Conservation (phyloP, 2,888 invertebrate genomes). For the Phaonia tiefii region DNA sequence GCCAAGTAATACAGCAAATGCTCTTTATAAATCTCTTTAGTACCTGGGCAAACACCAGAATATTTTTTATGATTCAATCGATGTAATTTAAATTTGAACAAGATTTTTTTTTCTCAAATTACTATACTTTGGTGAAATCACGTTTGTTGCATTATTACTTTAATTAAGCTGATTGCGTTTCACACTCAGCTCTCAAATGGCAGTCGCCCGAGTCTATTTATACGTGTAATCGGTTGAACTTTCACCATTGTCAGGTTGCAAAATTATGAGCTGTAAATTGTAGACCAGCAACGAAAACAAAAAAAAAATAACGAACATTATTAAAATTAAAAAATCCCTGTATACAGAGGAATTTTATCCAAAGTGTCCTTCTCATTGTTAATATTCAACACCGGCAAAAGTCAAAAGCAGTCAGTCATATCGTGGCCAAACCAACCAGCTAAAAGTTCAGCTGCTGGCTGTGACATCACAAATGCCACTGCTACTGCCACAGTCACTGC, state of each 20-base stretch:
- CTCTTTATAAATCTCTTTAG: no score
- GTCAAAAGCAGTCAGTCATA: constrained; percentile 42
- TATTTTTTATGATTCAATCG: no score
- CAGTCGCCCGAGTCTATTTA: constrained; percentile 47
- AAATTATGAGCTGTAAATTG: constrained; percentile 54
- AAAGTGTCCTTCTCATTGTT: constrained; percentile 3
- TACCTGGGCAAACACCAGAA: no score
- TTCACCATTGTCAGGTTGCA: constrained; percentile 58
- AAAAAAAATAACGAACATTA: background rate
- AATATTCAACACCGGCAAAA: constrained; percentile 16
- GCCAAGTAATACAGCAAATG: no score
- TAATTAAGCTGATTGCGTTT: constrained; percentile 65
- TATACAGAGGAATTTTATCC: constrained; percentile 37
- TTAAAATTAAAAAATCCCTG: constrained; percentile 30
- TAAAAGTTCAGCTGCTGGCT: background rate
- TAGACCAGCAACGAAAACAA: background rate
- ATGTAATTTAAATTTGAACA: no score
- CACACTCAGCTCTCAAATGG: background rate
- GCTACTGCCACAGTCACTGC: background rate
- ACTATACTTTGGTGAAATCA: background rate
- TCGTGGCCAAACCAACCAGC: background rate
- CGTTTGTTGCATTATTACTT: constrained; percentile 57
- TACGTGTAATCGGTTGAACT: constrained; percentile 65
- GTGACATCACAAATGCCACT: background rate
- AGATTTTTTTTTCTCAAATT: no score